Evolutionary conservation across 2,888 invertebrate species (phyloP).

Genomic region (Cryptophagus acutangulus): DNA sequence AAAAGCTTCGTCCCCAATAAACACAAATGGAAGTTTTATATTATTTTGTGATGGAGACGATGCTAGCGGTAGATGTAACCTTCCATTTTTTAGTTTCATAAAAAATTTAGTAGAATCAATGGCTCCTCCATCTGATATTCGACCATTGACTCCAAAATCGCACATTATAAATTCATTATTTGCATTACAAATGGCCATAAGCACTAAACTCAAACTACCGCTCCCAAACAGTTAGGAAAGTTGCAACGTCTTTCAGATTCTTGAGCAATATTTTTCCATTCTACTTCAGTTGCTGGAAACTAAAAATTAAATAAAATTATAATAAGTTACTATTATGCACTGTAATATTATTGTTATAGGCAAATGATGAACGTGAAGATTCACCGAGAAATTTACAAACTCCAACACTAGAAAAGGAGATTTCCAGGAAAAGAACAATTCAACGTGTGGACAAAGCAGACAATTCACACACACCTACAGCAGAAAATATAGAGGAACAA

Average conservation of each 20-base stretch:
- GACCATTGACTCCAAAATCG: slow-evolving; percentile 7
- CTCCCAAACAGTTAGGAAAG: slow-evolving; percentile 27
- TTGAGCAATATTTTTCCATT: slow-evolving; percentile 23
- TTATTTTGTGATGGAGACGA: slow-evolving; percentile 1
- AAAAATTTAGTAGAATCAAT: slow-evolving; percentile 5
- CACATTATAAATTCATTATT: slow-evolving; percentile 10
- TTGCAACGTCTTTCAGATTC: slow-evolving; percentile 26
- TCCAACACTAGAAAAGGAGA: too few species aligned
- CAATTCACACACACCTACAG: background rate
- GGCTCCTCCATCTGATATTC: slow-evolving; percentile 1
- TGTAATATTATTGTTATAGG: background rate
- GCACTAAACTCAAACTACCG: slow-evolving; percentile 29
- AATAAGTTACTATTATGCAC: background rate
- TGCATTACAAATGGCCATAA: slow-evolving; percentile 19
- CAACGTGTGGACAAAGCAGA: background rate
- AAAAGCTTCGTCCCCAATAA: slow-evolving; percentile 21
- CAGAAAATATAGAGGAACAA: background rate
- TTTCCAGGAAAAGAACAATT: background rate
- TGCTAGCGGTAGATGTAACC: background rate
- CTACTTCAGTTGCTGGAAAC: slow-evolving; percentile 20
- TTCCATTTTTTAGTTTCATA: slow-evolving; percentile 7
- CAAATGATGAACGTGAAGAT: background rate
- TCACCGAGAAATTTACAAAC: background rate
- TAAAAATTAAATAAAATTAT: slow-evolving; percentile 16
- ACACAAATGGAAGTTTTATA: slow-evolving; percentile 14